Percentiles rank a stretch among this genome's conserved stretches.
Evolutionary conservation across 2,113 vertebrate species (phyloP).

Genomic region (Echinops telfairi): DNA sequence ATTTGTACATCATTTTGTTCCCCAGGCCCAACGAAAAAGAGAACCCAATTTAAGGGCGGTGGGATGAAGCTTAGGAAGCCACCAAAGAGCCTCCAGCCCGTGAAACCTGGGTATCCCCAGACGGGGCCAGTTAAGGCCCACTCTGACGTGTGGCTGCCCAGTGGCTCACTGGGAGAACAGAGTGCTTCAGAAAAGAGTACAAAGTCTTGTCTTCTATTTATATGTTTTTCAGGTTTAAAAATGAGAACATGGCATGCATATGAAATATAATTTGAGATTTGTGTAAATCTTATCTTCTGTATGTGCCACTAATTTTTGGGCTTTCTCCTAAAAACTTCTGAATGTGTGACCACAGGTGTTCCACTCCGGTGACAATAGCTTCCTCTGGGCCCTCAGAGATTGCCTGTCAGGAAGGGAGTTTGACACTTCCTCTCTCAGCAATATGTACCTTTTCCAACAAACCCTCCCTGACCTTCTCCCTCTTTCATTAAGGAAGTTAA

Average conservation of each 20-base stretch:
- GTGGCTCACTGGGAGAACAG: background rate
- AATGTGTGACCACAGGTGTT: background rate
- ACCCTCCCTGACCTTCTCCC: background rate
- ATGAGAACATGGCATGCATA: too few species aligned
- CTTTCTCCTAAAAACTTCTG: slow-evolving; percentile 24
- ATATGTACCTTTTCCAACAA: background rate
- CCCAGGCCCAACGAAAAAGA: background rate
- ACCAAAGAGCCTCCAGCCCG: background rate
- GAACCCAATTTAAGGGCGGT: background rate
- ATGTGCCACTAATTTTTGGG: background rate
- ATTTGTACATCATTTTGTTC: too few species aligned
- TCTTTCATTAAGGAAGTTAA: background rate
- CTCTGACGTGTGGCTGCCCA: background rate
- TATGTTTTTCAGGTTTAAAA: background rate
- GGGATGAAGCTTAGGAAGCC: background rate
- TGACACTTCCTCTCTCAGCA: slow-evolving; percentile 4
- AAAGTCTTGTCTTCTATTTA: slow-evolving; percentile 7
- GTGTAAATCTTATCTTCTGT: background rate
- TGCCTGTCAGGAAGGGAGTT: background rate
- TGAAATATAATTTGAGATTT: slow-evolving; percentile 38
- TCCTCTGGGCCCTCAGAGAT: background rate
- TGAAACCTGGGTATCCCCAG: slow-evolving; percentile 8
- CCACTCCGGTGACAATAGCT: background rate
- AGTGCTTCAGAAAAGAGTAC: slow-evolving; percentile 21
- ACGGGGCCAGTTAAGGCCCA: background rate